Evolutionary conservation across 2,888 invertebrate species (phyloP), one percentile per base, ranked within the genome.

Genomic region (Sphinx pinastri): DNA sequence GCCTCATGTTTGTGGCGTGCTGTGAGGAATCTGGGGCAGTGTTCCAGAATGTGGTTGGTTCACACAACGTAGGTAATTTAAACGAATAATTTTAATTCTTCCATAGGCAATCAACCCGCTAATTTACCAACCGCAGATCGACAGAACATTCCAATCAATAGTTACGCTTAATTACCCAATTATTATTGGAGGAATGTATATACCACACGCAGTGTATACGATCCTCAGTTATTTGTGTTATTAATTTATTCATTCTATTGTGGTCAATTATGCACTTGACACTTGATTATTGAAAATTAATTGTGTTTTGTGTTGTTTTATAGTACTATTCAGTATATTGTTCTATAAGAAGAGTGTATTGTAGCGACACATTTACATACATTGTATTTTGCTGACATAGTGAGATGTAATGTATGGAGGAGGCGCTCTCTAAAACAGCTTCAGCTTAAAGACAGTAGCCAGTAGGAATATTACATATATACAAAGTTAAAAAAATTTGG

Each of bases 51-150:
- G n/a, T n/a, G n/a, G n/a, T n/a, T n/a, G n/a, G n/a, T n/a, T n/a
- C n/a, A 54, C 54, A 16, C 54, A n/a, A 52, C 2, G 16, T 71
- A 58, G 66, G 25, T 58, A 72, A 54, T 70, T 12, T 52, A 60
- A 31, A 25, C 63, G 49, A 19, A 49, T 68, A 75, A 73, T 74
- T 76, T 75, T 73, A 71, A 72, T 68, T 71, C 70, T 52, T 68
- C 70, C 68, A 59, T 67, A 72, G 72, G 75, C 73, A 76, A 71
- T 72, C 72, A 76, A 73, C 76, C 75, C 74, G 68, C 79, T 74
- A 78, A 83, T 81, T 81, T 81, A 83, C 82, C 76, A 81, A 73
- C 76, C 77, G 68, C 76, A 77, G 75, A 80, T 81, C 81, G 82
- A 79, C 77, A 79, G 76, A 73, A 75, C 76, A 80, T 77, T 76